These are phyloP conservation scores for Sebastiscus albofasciatus DNA, from an alignment of 2,797 vertebrate genomes.

Conservation along the genomic window DNA sequence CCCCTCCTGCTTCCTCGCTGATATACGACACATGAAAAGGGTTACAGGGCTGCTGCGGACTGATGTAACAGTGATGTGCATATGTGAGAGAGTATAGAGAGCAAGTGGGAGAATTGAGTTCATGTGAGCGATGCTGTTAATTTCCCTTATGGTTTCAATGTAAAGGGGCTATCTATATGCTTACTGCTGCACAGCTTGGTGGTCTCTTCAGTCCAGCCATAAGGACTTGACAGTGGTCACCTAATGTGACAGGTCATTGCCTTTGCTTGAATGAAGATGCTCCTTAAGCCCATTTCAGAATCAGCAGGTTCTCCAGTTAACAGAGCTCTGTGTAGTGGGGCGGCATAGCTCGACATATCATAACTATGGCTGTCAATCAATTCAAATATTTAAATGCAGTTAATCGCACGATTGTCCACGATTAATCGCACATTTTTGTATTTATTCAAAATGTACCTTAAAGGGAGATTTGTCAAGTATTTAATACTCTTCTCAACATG, in stretches of 20 bases:
- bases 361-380: no score
- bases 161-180: background rate
- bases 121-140: background rate
- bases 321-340: background rate
- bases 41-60: constrained; percentile 12
- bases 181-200: constrained; percentile 4
- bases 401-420: no score
- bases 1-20: constrained; percentile 8
- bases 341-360: no score
- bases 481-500: no score
- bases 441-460: no score
- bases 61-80: constrained; percentile 17
- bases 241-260: background rate
- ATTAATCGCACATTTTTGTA: no score
- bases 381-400: no score
- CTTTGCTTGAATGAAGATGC: constrained; percentile 5
- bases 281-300: background rate
- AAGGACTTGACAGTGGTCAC: background rate
- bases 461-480: no score
- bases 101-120: background rate
- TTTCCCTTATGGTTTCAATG: background rate
- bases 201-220: background rate
- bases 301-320: constrained; percentile 31
- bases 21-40: constrained; percentile 3
- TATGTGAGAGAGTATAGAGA: constrained; percentile 8